Evolutionary conservation across 1,140 invertebrate species (phyloP).

Genomic region (Luehdorfia chinensis): DNA sequence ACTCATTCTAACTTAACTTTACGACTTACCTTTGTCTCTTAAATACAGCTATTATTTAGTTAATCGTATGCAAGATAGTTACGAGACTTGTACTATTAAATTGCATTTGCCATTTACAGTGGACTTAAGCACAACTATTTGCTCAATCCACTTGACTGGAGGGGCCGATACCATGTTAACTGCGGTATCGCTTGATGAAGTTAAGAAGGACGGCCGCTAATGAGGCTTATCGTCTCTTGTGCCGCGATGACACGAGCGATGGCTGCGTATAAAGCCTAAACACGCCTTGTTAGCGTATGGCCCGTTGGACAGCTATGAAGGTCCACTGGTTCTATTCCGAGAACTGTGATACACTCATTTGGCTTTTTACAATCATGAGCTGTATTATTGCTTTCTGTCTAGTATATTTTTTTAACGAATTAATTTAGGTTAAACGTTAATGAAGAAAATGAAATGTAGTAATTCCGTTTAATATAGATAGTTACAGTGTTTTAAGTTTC

Average conservation of each 20-base stretch:
- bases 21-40: slow-evolving; percentile 9
- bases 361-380: not conserved
- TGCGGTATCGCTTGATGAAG: slow-evolving; percentile 52
- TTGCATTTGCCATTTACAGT: slow-evolving; percentile 14
- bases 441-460: no score
- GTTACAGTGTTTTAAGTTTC: no score
- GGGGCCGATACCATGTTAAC: not conserved
- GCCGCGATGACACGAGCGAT: slow-evolving; percentile 50
- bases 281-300: slow-evolving; percentile 40
- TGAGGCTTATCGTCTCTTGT: slow-evolving; percentile 49
- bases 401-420: no score
- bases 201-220: slow-evolving; percentile 49
- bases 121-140: slow-evolving; percentile 8
- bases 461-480: no score
- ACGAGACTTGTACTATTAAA: slow-evolving; percentile 13
- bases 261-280: slow-evolving; percentile 37
- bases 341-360: slow-evolving; percentile 11
- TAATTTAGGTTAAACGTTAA: no score
- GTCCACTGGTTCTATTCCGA: slow-evolving; percentile 12
- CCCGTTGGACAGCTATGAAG: slow-evolving; percentile 19
- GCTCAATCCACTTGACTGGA: slow-evolving; percentile 11
- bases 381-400: slow-evolving; percentile 4
- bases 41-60: not conserved
- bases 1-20: no score
- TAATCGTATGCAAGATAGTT: slow-evolving; percentile 10